phyloP scores from a whole-genome alignment of 2,113 vertebrate genomes.

The Coryphaenoides rupestris region DNA sequence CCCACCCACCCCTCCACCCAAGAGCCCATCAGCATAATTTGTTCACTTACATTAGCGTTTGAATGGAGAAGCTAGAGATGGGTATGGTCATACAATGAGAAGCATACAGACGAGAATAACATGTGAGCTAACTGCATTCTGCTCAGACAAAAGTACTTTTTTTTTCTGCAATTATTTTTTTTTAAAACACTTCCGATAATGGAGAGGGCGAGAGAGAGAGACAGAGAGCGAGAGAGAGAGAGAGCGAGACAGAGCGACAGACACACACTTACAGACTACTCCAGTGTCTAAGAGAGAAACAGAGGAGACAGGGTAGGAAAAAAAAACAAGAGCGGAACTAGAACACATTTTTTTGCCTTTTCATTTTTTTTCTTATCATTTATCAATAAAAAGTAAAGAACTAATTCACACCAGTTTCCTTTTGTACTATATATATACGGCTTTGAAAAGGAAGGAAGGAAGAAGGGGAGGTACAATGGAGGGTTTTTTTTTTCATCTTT shows the following conservation, averaged over 20 bases:
- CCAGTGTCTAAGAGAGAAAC: constrained; percentile 71
- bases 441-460: constrained; percentile 71
- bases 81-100: constrained; percentile 79
- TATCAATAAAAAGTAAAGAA: constrained; percentile 77
- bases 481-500: constrained; percentile 52
- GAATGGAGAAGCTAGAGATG: constrained; percentile 80
- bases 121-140: constrained; percentile 79
- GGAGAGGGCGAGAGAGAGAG: constrained; percentile 29
- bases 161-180: constrained; percentile 60
- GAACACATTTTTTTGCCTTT: constrained; percentile 67
- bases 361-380: constrained; percentile 65
- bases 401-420: constrained; percentile 81
- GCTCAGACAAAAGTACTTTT: constrained; percentile 70
- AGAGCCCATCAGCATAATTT: constrained; percentile 68
- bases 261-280: constrained; percentile 76
- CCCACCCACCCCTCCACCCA: constrained; percentile 47
- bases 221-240: constrained; percentile 32
- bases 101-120: constrained; percentile 81
- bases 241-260: constrained; percentile 49
- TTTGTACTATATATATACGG: constrained; percentile 76
- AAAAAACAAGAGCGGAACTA: constrained; percentile 60
- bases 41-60: constrained; percentile 82
- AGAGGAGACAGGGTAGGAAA: constrained; percentile 66
- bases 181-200: constrained; percentile 46
- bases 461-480: constrained; percentile 57